Conservation (phyloP, 1,140 invertebrate genomes). For the Saccostrea glomerata region DNA sequence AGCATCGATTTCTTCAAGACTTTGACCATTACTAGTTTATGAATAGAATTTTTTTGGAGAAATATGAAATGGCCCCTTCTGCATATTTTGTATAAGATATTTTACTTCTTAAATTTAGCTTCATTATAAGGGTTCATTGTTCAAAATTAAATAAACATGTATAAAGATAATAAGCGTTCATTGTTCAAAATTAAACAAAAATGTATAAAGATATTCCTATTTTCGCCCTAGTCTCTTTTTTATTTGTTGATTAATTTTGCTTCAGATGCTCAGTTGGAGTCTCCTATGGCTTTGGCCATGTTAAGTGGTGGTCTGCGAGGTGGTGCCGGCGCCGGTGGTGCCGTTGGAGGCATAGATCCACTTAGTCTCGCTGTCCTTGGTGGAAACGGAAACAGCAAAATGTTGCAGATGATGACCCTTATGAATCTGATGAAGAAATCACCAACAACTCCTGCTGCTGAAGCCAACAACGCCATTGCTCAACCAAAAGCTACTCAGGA, state of each 20-base stretch:
- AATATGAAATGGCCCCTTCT: no score
- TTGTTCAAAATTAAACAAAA: no score
- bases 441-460: not conserved
- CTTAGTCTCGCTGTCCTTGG: not conserved
- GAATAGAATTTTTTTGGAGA: no score
- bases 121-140: no score
- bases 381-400: constrained; percentile 12
- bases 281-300: not conserved
- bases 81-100: no score
- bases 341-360: not conserved
- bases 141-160: no score
- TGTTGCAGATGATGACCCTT: constrained; percentile 16
- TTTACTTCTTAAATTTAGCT: no score
- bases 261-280: constrained; percentile 3
- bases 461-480: not conserved
- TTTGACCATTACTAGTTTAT: no score
- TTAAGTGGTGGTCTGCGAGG: not conserved
- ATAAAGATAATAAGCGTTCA: no score
- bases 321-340: not conserved
- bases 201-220: no score
- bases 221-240: no score
- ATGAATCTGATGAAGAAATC: constrained; percentile 11
- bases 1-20: not conserved
- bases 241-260: no score
- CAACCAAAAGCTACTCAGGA: constrained; percentile 4